Base-by-base conservation (phyloP, 2,113 vertebrate species). In the Arenaria interpres region DNA sequence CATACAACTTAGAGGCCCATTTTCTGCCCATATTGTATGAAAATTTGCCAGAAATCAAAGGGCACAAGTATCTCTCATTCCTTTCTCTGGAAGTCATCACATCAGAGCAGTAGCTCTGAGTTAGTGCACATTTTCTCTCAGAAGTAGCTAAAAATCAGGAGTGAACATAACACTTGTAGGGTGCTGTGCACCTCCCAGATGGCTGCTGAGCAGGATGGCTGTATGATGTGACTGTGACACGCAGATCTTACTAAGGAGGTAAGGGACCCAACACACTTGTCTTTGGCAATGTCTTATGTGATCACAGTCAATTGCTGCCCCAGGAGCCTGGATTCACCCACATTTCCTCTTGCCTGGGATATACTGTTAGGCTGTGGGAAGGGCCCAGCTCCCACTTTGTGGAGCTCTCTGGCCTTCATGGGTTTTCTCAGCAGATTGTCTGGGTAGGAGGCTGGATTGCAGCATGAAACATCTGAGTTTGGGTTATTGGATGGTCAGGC, bases 231-330 rank as follows among this genome's bases (percentile, higher is more conserved):
- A 10, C 60, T 73, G 37, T 43, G 41, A 22, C 24, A 14, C 32
- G 17, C 32, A 56, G 8, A 53, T 8, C 22, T 69, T 56, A 59
- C 16, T 43, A 71, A 78, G 30, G 37, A 68, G 30, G 4, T 30
- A 54, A 28, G 6, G 20, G n/a, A 69, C 20, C 25, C 56, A 90
- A 35, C 35, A 41, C 32, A 53, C 17, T 8, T 73, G 20, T 43
- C 33, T 68, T 18, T 1, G 2, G 14, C 24, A 68, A 7, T 0
- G 0, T 23, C 27, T 73, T 57, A 24, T 8, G 5, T 73, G 71
- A 48, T 10, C n/a, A 15, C 32, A 67, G 43, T 13, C 54, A 41
- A 5, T 21, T 85, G 14, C 23, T 92, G 39, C 7, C 23, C 22
- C 7, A 35, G 53, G 6, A 66, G 14, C 17, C 46, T 75, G 62